Evolutionary conservation across 2,113 vertebrate species (phyloP), one percentile per base, ranked within the genome.

Genomic region (Typhlomys cinereus): DNA sequence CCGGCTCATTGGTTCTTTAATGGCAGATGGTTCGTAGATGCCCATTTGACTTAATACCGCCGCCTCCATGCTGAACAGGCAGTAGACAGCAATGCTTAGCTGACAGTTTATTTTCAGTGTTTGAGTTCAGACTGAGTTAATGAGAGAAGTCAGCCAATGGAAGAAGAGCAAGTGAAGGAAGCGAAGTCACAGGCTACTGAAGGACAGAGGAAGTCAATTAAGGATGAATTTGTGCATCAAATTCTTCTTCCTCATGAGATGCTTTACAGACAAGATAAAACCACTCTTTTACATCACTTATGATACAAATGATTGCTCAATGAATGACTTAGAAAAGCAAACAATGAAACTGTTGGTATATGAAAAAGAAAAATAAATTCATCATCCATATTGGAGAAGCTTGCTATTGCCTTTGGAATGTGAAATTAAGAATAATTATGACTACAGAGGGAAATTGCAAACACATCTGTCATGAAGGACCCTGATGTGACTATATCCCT

Each of bases 51-150:
- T 69, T 81, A 82, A 70, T 48, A 83, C 6, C 27, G 54, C 34
- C 79, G 4, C 25, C 79, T 84, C n/a, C 34, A 78, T n/a, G 52
- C 31, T 69, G 13, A 79, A 93, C 9, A 85, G 17, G 20, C 29
- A 80, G 54, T 34, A 64, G n/a, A 46, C 70, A 59, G 66, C 78
- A 78, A 71, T 31, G 79, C 9, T 41, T 10, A 89, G 69, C 9
- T 75, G 11, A 90, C 92, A 41, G n/a, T 48, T 50, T 83, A 62
- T 89, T 87, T 89, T 61, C 75, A 92, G 48, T 48, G 2, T 61
- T 79, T 81, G n/a, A 48, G 5, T 84, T 57, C 52, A 81, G 80
- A 66, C 3, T 90, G 48, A 17, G 31, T 79, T 59, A 67, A 64
- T 2, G 36, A 11, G 6, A 57, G 44, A 86, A 80, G 44, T 34